Evolutionary conservation across 2,888 invertebrate species (phyloP), one percentile per base, ranked within the genome.

Genomic region (Abrostola triplasia): DNA sequence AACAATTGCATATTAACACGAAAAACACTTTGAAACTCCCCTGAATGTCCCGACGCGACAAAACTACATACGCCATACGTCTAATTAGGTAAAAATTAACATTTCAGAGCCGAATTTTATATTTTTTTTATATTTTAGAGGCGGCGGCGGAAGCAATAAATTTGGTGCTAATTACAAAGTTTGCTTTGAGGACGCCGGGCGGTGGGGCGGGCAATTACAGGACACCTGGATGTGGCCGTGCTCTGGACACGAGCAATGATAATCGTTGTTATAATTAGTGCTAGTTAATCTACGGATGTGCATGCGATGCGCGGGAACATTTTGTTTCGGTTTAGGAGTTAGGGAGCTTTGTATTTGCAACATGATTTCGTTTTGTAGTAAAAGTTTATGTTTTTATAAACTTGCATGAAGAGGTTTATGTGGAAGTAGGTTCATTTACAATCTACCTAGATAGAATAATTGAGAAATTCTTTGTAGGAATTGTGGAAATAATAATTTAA

Each of bases 251-350:
- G 36, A 59, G 54, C 61, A 52, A 70, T 70, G 66, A 51, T 77
- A 77, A 80, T 70, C 63, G 67, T 59, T 67, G 62, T 76, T 74
- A 74, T 76, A 76, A 79, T 77, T 74, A 77, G 55, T 50, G 44
- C 64, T 59, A 44, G 60, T 54, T 79, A 79, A 79, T 77, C 64
- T 70, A 76, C 79, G 79, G 77, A 79, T 73, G 70, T 36, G 67
- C 59, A 65, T 53, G 57, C 54, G 57, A 52, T 64, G 55, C 35
- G 37, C 63, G 64, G 49, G 51, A 77, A 73, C 64, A 70, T 71
- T 73, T 67, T 13, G 57, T 41, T 64, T 51, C 64, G 41, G 70
- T 51, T 0, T 5, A 44, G 52, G 77, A 79, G 77, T 47, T 55
- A 12, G 59, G 5, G 36, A 35, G 5, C 8, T 47, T 47, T 47